Evolutionary conservation across 2,113 vertebrate genomes (phyloP).

Genomic region (Vidua macroura): DNA sequence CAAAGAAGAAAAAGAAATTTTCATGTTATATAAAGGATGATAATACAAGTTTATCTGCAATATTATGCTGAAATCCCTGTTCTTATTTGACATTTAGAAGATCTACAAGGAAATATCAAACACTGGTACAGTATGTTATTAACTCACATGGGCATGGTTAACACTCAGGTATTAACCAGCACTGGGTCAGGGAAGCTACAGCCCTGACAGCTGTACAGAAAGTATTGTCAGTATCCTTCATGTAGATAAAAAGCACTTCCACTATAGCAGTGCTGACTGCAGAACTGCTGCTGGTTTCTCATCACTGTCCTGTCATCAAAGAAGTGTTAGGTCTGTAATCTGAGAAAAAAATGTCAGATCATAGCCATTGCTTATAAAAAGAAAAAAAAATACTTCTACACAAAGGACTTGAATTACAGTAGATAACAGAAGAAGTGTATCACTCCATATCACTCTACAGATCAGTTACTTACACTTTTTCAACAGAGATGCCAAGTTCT

Average conservation of each 20-base stretch:
- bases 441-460: neutral
- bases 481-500: conserved; percentile 85
- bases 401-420: neutral
- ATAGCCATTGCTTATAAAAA: neutral
- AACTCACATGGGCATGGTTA: neutral
- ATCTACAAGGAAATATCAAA: neutral
- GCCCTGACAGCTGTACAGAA: neutral
- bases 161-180: neutral
- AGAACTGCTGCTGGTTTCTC: neutral
- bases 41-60: neutral
- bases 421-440: neutral
- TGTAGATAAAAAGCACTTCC: neutral
- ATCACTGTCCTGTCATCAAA: neutral
- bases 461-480: conserved; percentile 83
- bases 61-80: neutral
- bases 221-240: neutral
- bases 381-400: neutral
- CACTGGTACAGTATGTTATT: neutral
- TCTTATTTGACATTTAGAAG: neutral
- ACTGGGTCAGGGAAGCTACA: neutral
- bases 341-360: neutral
- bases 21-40: neutral
- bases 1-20: neutral
- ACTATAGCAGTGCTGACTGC: neutral
- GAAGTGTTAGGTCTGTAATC: neutral